Evolutionary conservation across 2,888 invertebrate genomes (phyloP), one percentile per base, ranked within the genome.

Genomic region (Pimpla rufipes): DNA sequence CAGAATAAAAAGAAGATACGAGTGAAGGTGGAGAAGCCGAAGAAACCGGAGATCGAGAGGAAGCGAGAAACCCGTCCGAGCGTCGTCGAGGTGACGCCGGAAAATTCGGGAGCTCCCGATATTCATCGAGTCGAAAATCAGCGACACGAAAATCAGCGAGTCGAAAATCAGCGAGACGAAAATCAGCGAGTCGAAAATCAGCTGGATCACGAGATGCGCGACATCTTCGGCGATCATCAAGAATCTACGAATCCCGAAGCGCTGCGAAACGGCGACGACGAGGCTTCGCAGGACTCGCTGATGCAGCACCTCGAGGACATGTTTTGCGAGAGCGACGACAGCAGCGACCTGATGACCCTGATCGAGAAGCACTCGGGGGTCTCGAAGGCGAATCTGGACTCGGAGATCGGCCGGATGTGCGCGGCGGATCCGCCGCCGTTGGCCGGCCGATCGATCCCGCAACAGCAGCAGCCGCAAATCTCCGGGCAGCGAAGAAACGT

Each of bases 281-380:
- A 91, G 2, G 88, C 87, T 74, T 90, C 91, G 1, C 90, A 90
- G 71, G 91, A 91, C 80, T 91, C 91, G 1, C 75, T 91, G 52
- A 84, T 91, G 71, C 91, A 90, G 83, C 90, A 91, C 57, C 87
- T 91, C 88, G 91, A 91, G 62, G 90, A 91, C 21, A 91, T 91
- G 91, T 91, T 91, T 70, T 90, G 91, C 42, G 91, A 90, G 45
- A 91, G 91, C 68, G 91, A 91, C 0, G 91, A 91, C 52, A 91
- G 91, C 52, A 90, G 87, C 74, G 91, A 91, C 87, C 76, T 91
- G 0, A 90, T 86, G 76, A 89, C 88, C 10, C 84, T 91, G 21
- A 91, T 91, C 18, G 91, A 91, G 21, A 90, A 89, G 74, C 90
- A 91, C 75, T 91, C 91, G 8, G 90, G 89, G 35, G 81, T 90